Base-by-base conservation (phyloP, 2,113 vertebrate species). In the Thinocorus orbignyianus region DNA sequence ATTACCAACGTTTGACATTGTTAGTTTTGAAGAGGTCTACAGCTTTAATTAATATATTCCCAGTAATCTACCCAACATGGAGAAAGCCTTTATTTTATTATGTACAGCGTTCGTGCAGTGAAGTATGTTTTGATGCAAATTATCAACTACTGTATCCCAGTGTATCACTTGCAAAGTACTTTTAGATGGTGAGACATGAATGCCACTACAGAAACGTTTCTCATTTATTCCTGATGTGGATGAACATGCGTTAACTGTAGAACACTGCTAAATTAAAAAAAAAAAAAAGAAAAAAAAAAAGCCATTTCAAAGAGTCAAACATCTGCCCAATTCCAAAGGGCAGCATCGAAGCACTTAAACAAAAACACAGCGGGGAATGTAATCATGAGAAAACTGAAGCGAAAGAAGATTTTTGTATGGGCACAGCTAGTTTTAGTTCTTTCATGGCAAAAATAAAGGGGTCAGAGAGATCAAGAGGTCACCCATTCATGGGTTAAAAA, bases 361-460 rank as follows among this genome's bases (percentile, higher is more conserved):
- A 91, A 91, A 97, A 94, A 58, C 72, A 88, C 85, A 90, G 94
- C 86, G 49, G 95, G 95, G 94, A 91, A 92, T 97, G 97, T 95
- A 96, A 97, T 96, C 93, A 93, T 17, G 73, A 95, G 93, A 95
- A 93, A 92, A 92, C 83, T 81, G 77, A 87, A 95, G 74, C 8
- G 81, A 90, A 88, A 96, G 93, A 92, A 94, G 88, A 94, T 90
- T 96, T 96, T 93, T 91, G 44, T 94, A 92, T 39, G 51, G 72
- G 76, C 20, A 30, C 33, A 79, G 65, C 74, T 96, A 41, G 49
- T 94, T 95, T 95, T 93, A 76, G 80, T 90, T 87, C 92, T 96
- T 97, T 97, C 93, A 96, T 6, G 72, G 86, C 39, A 95, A 92
- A 96, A 97, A 93, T 90, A 96, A 97, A 97, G 87, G 92, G 95